Evolutionary conservation across 92 coral and sea anemone species (phyloP).

Genomic region (Phymanthus crucifer): DNA sequence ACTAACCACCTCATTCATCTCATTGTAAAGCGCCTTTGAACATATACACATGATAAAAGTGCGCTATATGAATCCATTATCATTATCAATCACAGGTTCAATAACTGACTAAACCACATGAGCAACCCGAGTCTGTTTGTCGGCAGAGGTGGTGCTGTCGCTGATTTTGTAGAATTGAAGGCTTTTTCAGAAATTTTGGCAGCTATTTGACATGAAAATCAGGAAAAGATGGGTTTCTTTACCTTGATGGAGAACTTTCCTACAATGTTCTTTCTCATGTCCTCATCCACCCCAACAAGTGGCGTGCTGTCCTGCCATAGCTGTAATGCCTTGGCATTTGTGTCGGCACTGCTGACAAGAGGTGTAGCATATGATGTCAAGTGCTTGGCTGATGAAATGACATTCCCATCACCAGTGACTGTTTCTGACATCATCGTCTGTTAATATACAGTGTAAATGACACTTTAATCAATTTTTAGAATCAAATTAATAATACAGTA

Average conservation of each 20-base stretch:
- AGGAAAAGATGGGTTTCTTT: neutral
- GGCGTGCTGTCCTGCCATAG: constrained; percentile 54
- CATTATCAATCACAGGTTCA: too few relatives aligned
- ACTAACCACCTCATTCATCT: too few relatives aligned
- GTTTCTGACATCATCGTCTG: neutral
- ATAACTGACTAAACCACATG: too few relatives aligned
- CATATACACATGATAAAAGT: too few relatives aligned
- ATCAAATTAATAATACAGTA: neutral
- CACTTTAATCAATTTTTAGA: neutral
- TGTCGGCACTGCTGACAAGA: neutral
- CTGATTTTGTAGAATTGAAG: too few relatives aligned
- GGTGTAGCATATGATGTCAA: neutral
- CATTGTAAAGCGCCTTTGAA: too few relatives aligned
- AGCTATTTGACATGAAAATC: too few relatives aligned
- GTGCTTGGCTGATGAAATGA: neutral
- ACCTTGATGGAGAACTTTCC: constrained; percentile 49
- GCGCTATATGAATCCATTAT: too few relatives aligned
- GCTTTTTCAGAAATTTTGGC: too few relatives aligned
- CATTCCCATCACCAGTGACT: neutral
- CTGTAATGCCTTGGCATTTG: constrained; percentile 32
- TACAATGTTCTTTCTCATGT: constrained; percentile 23
- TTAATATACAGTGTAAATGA: too few relatives aligned
- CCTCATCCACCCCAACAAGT: constrained; percentile 20
- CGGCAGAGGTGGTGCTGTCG: too few relatives aligned
- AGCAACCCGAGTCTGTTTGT: too few relatives aligned